phyloP scores from a whole-genome alignment of 2,888 invertebrate genomes.

The Agrochola macilenta region DNA sequence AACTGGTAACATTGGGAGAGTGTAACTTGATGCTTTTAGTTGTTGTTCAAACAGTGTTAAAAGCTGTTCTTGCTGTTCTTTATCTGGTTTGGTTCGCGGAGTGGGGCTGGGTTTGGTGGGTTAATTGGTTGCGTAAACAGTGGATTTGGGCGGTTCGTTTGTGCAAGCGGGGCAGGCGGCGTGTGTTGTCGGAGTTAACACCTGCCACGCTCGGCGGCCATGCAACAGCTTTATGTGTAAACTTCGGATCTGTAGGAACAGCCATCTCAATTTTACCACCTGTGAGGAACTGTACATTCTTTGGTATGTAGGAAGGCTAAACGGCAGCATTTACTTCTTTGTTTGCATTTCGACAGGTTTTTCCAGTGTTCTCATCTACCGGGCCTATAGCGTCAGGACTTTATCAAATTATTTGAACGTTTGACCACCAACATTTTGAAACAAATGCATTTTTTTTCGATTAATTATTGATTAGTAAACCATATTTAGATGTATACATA shows the following conservation, averaged over 20 bases:
- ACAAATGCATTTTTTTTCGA: background rate
- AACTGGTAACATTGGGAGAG: conserved; percentile 76
- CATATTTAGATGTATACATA: conserved; percentile 7
- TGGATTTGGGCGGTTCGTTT: conserved; percentile 88
- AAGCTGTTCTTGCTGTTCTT: conserved; percentile 76
- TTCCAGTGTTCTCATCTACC: conserved; percentile 12
- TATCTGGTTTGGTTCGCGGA: conserved; percentile 73
- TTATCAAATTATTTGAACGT: background rate
- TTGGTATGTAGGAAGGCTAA: conserved; percentile 70
- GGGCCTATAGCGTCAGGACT: conserved; percentile 21
- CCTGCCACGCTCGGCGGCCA: conserved; percentile 84
- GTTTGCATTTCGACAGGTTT: conserved; percentile 50
- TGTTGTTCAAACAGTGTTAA: conserved; percentile 78
- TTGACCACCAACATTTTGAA: background rate
- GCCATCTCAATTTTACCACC: conserved; percentile 78
- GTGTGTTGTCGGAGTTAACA: conserved; percentile 82
- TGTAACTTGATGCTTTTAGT: conserved; percentile 82
- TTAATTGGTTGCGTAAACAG: conserved; percentile 84
- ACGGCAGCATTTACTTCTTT: conserved; percentile 39
- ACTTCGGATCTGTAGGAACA: conserved; percentile 74
- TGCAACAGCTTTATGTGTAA: conserved; percentile 79
- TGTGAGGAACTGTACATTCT: conserved; percentile 76
- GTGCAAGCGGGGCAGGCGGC: conserved; percentile 77
- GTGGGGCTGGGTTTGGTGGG: conserved; percentile 73
- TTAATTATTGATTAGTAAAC: background rate